Conservation (phyloP, 2,888 invertebrate species). For the Lycocerus yunnanus region DNA sequence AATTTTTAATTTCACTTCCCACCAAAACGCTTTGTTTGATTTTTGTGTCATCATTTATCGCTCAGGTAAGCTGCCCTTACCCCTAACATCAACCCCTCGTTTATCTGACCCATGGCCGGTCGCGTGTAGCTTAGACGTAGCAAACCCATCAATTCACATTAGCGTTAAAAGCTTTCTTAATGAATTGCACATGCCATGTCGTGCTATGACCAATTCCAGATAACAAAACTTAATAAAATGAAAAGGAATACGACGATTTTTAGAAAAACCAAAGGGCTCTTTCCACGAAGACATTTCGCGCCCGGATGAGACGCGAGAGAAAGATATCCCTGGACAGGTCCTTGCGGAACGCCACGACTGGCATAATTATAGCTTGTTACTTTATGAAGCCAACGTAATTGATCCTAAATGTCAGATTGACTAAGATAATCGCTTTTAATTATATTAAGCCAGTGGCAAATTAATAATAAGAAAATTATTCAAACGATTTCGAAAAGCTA, state of each 20-base stretch:
- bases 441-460: constrained; percentile 1
- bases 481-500: not conserved
- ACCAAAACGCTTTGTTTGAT: not conserved
- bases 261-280: not conserved
- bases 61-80: constrained; percentile 32
- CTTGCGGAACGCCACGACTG: not conserved
- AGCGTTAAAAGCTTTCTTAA: constrained; percentile 56
- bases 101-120: constrained; percentile 38
- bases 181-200: constrained; percentile 50
- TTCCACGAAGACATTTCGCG: not conserved
- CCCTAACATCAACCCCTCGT: constrained; percentile 5
- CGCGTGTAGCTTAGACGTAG: constrained; percentile 47
- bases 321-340: not conserved
- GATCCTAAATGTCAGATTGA: constrained; percentile 1
- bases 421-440: not conserved
- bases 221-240: constrained; percentile 35
- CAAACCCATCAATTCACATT: constrained; percentile 55
- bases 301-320: not conserved
- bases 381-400: not conserved
- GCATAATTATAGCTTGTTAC: not conserved
- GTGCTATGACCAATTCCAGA: constrained; percentile 33
- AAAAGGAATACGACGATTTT: constrained; percentile 4
- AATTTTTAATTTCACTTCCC: not conserved
- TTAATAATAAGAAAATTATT: not conserved
- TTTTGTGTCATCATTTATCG: constrained; percentile 37